Conservation (phyloP, 2,888 invertebrate species). For the Melanargia galathea region DNA sequence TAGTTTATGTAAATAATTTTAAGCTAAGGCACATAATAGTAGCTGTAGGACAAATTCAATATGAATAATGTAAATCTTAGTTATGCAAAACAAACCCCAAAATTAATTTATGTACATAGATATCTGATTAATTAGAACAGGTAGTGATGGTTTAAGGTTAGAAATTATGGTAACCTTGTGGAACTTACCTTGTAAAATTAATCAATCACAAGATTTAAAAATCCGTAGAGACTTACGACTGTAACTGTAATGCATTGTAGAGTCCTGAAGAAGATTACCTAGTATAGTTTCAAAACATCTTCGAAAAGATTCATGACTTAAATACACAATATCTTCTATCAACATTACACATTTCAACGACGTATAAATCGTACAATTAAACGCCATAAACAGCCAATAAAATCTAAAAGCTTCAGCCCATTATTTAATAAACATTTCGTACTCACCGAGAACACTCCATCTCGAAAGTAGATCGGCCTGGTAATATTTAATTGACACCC, state of each 20-base stretch:
- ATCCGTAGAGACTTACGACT: background rate
- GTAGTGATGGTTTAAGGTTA: background rate
- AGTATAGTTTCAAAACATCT: background rate
- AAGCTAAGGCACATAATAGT: no score
- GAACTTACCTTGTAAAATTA: background rate
- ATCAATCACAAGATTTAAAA: background rate
- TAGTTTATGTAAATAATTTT: no score
- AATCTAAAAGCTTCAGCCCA: conserved; percentile 21
- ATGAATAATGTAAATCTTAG: background rate
- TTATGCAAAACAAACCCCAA: background rate
- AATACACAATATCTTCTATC: no score
- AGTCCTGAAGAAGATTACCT: background rate
- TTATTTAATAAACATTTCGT: conserved; percentile 10
- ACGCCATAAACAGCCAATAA: conserved; percentile 17
- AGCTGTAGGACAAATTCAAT: background rate
- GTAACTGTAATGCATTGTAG: background rate
- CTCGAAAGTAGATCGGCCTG: conserved; percentile 49
- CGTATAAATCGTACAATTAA: conserved; percentile 10
- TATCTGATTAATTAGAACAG: no score
- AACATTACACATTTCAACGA: background rate
- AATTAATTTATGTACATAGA: no score
- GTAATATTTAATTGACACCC: conserved; percentile 45
- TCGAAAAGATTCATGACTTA: background rate
- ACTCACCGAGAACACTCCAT: conserved; percentile 68
- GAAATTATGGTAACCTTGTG: background rate